phyloP scores from a whole-genome alignment of 2,113 vertebrate genomes.

The Xerus inauris region DNA sequence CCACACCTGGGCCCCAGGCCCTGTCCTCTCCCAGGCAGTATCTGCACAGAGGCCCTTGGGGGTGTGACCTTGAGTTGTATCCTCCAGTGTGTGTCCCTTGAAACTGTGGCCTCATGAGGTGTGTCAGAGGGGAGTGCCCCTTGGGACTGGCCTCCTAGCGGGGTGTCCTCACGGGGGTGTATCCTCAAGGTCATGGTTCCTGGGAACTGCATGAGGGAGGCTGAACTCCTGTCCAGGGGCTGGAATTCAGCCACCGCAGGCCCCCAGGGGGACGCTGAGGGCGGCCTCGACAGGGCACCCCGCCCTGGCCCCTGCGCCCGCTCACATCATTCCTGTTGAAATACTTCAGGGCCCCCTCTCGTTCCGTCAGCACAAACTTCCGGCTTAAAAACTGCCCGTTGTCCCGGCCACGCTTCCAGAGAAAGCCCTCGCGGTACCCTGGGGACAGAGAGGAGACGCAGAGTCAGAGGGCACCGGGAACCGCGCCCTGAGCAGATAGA shows the following conservation, averaged over 20 bases:
- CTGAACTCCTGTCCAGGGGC: too few relatives aligned
- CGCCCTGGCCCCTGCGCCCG: background rate
- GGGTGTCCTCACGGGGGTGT: too few relatives aligned
- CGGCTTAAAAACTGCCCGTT: slow-evolving; percentile 96
- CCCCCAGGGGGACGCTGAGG: background rate
- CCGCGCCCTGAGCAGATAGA: background rate
- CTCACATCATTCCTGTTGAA: slow-evolving; percentile 98
- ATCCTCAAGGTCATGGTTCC: too few relatives aligned
- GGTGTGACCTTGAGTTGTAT: background rate
- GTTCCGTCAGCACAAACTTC: slow-evolving; percentile 95
- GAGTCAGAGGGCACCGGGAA: background rate
- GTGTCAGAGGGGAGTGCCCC: too few relatives aligned
- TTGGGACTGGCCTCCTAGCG: too few relatives aligned
- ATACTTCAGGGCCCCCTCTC: slow-evolving; percentile 96
- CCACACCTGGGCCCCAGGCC: background rate
- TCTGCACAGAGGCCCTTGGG: background rate
- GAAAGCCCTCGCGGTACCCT: slow-evolving; percentile 97
- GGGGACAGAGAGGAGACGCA: background rate
- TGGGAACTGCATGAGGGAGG: too few relatives aligned
- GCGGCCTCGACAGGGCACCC: background rate
- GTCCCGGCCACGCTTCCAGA: slow-evolving; percentile 97
- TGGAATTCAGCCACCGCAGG: rapidly evolving
- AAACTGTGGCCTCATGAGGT: too few relatives aligned
- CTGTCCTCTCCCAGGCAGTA: too few relatives aligned
- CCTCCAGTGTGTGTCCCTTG: background rate